Percentiles rank a stretch among this genome's conserved stretches.
Conservation (phyloP, 2,113 vertebrate species). For the Gymnobelideus leadbeateri region DNA sequence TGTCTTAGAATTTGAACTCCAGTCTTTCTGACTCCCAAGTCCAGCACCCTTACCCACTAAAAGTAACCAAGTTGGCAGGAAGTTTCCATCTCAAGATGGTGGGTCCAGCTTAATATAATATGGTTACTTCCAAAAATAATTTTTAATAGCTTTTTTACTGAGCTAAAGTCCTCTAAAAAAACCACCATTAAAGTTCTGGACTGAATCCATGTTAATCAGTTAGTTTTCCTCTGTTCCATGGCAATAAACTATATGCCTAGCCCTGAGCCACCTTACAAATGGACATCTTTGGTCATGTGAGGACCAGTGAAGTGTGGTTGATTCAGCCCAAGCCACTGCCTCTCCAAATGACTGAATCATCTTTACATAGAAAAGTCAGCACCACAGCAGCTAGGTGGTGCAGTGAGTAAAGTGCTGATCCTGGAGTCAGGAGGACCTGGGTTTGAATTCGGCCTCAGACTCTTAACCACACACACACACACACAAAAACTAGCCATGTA, state of each 20-base stretch:
- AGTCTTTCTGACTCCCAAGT: background rate
- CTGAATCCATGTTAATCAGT: background rate
- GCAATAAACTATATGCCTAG: background rate
- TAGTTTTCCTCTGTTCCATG: background rate
- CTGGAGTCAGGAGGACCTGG: no score
- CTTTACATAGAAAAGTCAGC: background rate
- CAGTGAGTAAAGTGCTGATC: no score
- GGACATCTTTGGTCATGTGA: background rate
- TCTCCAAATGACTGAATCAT: background rate
- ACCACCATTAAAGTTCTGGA: background rate
- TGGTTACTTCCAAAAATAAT: background rate
- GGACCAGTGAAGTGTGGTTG: background rate
- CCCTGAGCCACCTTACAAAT: background rate
- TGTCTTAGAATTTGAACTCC: background rate
- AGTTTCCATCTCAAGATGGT: background rate
- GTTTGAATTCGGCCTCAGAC: no score
- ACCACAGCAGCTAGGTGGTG: no score
- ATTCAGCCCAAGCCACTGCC: background rate
- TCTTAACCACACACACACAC: no score
- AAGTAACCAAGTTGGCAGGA: background rate
- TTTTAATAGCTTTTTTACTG: background rate
- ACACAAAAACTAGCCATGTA: no score
- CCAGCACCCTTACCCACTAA: background rate
- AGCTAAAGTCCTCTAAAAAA: background rate
- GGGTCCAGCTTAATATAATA: background rate